Percentiles rank a stretch among this genome's conserved stretches.
These are phyloP conservation scores for Ochotona princeps DNA, from an alignment of 2,113 vertebrate genomes.

Conservation along the genomic window DNA sequence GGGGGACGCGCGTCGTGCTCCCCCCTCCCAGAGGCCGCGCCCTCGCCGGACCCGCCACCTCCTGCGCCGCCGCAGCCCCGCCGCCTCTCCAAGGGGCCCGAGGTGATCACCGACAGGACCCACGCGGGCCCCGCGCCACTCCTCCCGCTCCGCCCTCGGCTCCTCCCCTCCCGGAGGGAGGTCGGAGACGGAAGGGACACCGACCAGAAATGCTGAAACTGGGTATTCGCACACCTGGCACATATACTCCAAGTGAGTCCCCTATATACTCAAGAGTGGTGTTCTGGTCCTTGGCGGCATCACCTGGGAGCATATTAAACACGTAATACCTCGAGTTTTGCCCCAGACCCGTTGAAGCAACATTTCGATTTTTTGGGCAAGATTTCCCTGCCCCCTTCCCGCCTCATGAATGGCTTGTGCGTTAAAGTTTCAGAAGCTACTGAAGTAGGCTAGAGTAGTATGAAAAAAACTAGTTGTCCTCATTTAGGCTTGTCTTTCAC, in stretches of 20 bases:
- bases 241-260: not conserved
- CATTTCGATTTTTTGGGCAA: constrained; percentile 8
- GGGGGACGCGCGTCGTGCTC: not conserved
- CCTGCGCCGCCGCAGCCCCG: constrained; percentile 65
- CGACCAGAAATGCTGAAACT: not conserved
- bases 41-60: constrained; percentile 62
- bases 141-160: constrained; percentile 75
- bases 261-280: not conserved
- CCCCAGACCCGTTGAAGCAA: not conserved
- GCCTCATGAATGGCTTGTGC: not conserved
- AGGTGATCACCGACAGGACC: constrained; percentile 68
- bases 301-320: not conserved
- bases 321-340: not conserved
- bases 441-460: not conserved
- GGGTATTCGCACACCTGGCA: constrained; percentile 25
- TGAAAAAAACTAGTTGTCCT: not conserved
- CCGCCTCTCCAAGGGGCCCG: constrained; percentile 51
- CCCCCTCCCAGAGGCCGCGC: constrained; percentile 53
- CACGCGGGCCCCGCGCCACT: constrained; percentile 63
- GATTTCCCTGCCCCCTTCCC: not conserved
- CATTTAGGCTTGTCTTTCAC: not conserved
- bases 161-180: constrained; percentile 71
- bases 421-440: constrained; percentile 38
- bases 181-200: constrained; percentile 11
- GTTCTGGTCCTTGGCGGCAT: not conserved